A percentile compares a stretch with the other conserved stretches of the same genome.
These are phyloP conservation scores for Chamaedrilus cognettii DNA, from an alignment of 2,888 invertebrate species.

Conservation along the genomic window DNA sequence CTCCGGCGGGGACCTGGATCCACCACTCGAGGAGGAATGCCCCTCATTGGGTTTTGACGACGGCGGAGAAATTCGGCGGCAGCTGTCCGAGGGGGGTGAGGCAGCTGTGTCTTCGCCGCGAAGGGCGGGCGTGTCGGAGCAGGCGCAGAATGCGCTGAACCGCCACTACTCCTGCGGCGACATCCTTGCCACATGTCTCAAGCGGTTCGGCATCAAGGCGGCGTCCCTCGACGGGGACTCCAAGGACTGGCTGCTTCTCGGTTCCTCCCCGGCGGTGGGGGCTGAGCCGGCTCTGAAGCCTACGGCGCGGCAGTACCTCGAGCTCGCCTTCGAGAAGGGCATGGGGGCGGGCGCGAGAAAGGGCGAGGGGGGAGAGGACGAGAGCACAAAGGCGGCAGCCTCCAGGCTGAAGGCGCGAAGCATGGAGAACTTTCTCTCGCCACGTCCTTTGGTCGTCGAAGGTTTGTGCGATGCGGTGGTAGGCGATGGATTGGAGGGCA, in stretches of 20 bases:
- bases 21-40: no score
- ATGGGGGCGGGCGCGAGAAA: not conserved
- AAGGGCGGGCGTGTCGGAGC: not conserved
- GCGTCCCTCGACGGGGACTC: not conserved
- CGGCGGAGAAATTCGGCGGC: no score
- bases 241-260: no score
- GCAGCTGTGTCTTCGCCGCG: no score
- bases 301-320: not conserved
- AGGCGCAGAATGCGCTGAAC: not conserved
- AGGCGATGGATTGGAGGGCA: not conserved
- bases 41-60: no score
- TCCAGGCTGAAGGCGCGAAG: not conserved
- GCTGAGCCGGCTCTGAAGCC: not conserved
- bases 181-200: not conserved
- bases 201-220: not conserved
- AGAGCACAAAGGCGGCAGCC: no score
- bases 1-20: no score
- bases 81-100: no score
- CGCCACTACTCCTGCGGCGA: not conserved
- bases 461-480: not conserved
- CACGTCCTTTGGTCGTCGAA: not conserved
- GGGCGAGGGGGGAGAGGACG: not conserved
- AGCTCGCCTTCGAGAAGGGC: not conserved
- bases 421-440: slow-evolving; percentile 1
- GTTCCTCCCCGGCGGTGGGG: not conserved